Base-by-base conservation (phyloP, 1,140 invertebrate genomes). In the Papilio glaucus region DNA sequence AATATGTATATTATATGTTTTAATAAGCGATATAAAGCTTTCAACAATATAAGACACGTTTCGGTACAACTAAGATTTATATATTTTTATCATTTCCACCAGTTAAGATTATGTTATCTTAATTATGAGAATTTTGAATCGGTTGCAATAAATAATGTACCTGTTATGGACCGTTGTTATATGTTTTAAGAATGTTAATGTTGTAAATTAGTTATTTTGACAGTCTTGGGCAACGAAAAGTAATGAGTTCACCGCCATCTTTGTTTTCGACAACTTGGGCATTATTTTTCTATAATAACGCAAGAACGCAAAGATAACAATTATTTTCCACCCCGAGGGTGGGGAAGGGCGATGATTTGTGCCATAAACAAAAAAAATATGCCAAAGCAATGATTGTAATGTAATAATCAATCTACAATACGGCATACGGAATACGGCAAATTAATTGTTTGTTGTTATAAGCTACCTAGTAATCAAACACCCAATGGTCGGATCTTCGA, bases 61-160 rank as follows among this genome's bases (percentile, higher is more conserved):
- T 57, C 24, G 10, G 42, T 3, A 5, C 10, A 57, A 15, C 10
- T 0, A 13, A 57, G 49, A 57, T 24, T 57, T 57, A 24, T 49
- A 18, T 33, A 24, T 12, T 57, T 57, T 57, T 57, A 24, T 53
- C 49, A 21, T 53, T 53, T 53, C 18, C 3, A 53, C 10, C 12
- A 53, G 29, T 33, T 33, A 33, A 33, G 49, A 53, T 53, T 12
- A 12, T 10, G 49, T 53, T 53, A 53, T 53, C 21, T 53, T 53
- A 53, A 53, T 53, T 53, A 53, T 24, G 4, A 26, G 49, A 53
- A 53, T 53, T 53, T 53, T 53, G 49, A 53, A 53, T 53, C 18
- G 18, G 1, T 53, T 18, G 18, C 49, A 53, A 53, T 53, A 53
- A 53, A 41, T 13, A 41, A 13, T 4, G 10, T 1, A 13, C 9